Evolutionary conservation across 2,797 vertebrate genomes (phyloP).

Genomic region (Melopsittacus undulatus): DNA sequence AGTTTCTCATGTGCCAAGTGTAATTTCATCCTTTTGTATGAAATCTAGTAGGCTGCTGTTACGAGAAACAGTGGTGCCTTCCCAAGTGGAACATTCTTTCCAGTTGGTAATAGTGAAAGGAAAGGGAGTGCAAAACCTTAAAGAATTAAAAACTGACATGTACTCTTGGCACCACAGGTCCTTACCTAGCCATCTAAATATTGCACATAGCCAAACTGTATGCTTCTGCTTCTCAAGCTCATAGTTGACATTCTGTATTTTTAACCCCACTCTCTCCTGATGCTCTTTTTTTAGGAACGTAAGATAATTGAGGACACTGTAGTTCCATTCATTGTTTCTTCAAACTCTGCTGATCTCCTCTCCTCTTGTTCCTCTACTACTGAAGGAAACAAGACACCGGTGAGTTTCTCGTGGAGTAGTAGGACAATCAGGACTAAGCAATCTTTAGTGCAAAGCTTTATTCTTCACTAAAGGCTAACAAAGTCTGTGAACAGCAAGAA

Average conservation of each 20-base stretch:
- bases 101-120: neutral
- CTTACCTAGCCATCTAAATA: neutral
- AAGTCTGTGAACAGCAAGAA: neutral
- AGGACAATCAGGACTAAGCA: neutral
- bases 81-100: neutral
- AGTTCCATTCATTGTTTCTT: slow-evolving; percentile 87
- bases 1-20: neutral
- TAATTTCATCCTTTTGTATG: neutral
- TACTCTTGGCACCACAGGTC: neutral
- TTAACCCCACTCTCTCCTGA: neutral
- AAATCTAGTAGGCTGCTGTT: neutral
- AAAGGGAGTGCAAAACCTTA: neutral
- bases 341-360: slow-evolving; percentile 78
- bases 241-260: neutral
- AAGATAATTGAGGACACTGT: slow-evolving; percentile 94
- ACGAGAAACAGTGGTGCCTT: neutral
- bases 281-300: slow-evolving; percentile 82
- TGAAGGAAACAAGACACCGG: slow-evolving; percentile 75
- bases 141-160: neutral
- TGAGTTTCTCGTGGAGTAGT: slow-evolving; percentile 40
- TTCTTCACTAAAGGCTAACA: neutral
- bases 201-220: neutral
- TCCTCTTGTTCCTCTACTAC: slow-evolving; percentile 72
- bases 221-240: neutral
- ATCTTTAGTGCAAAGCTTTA: neutral